Base-by-base conservation (phyloP, 2,797 vertebrate genomes). In the Enteromius viviparus region DNA sequence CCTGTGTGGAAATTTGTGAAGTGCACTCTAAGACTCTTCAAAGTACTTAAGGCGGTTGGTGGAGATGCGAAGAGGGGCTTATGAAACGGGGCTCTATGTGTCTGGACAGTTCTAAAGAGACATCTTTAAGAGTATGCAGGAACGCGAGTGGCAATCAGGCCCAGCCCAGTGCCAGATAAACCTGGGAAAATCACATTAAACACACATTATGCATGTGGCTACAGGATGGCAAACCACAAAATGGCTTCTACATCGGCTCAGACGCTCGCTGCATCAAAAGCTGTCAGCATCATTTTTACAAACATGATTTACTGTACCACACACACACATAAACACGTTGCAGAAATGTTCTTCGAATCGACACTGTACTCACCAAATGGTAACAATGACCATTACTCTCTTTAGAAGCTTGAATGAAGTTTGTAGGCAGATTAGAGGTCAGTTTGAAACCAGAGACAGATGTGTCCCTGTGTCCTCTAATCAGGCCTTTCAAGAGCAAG, bases 141-240 rank as follows among this genome's bases (percentile, higher is more conserved):
- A 78, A 90, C 89, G 78, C 86, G 87, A 90, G 89, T 88, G 88
- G 92, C 94, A 94, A 95, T 95, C 93, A 94, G 89, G 91, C 92
- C 83, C 92, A 92, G 88, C 90, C 88, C 91, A 90, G 91, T 91
- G 91, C 74, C 78, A 84, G 88, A 89, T 89, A 94, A 92, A 92
- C 92, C 91, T 90, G 87, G 85, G 89, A 86, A 92, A 94, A 94
- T 94, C 94, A 94, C 92, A 94, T 95, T 94, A 94, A 93, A 90
- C 82, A 76, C 83, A 86, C 88, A 88, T 89, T 88, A 85, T 89
- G 85, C 80, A 78, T 82, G 72, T 83, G 72, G 87, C 32, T 90
- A 86, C 82, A 80, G 76, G 60, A 88, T 74, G 82, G 51, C 70
- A 74, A 21, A 58, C 76, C 45, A 80, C 78, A 88, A 87, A 86